Evolutionary conservation across 2,113 vertebrate species (phyloP).

Genomic region (Notarius lentiginosus): DNA sequence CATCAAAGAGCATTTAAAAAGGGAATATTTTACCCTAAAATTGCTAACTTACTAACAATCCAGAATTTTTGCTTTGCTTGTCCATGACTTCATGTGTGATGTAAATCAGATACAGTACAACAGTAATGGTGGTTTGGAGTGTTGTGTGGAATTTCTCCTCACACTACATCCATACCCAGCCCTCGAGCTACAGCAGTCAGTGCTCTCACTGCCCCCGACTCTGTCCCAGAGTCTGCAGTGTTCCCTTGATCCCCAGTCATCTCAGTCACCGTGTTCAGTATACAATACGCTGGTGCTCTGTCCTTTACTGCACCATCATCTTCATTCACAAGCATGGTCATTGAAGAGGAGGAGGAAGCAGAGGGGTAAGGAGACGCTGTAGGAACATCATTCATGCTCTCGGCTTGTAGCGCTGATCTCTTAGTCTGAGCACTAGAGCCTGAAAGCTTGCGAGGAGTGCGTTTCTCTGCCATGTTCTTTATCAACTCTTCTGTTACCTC

Average conservation of each 20-base stretch:
- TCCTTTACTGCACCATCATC: constrained; percentile 60
- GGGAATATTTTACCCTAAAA: not conserved
- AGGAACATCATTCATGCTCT: constrained; percentile 55
- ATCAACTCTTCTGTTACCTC: constrained; percentile 80
- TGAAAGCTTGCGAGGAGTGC: constrained; percentile 62
- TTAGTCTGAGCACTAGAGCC: constrained; percentile 56
- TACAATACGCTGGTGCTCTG: constrained; percentile 68
- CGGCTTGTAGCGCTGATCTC: constrained; percentile 37
- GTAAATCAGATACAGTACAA: not conserved
- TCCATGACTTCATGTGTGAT: not conserved
- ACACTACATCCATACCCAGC: constrained; percentile 79
- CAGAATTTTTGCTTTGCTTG: not conserved
- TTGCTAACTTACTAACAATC: not conserved
- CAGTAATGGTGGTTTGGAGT: not conserved
- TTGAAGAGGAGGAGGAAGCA: constrained; percentile 55
- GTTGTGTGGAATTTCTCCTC: constrained; percentile 17
- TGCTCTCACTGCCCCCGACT: constrained; percentile 71
- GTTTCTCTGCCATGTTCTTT: constrained; percentile 80
- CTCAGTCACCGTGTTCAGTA: constrained; percentile 71
- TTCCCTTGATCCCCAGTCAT: constrained; percentile 61
- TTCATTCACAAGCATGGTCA: constrained; percentile 60
- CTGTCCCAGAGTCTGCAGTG: constrained; percentile 41
- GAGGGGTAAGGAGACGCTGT: constrained; percentile 51
- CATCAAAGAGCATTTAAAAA: not conserved
- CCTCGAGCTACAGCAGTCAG: constrained; percentile 76